Evolutionary conservation across 2,888 invertebrate genomes (phyloP).

Genomic region (Siphlonurus alternatus): DNA sequence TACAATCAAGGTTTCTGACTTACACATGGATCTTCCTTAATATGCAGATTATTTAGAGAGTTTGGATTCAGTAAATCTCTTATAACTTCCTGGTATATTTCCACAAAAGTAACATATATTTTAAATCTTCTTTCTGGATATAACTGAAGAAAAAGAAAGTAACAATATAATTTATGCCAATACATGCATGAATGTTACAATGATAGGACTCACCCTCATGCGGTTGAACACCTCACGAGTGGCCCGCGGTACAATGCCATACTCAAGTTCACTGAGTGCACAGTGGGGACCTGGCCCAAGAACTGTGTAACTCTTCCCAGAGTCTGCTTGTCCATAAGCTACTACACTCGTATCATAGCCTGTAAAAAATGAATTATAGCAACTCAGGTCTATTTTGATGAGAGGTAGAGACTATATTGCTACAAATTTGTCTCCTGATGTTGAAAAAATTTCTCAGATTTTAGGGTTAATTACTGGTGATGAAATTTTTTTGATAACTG

Average conservation of each 20-base stretch:
- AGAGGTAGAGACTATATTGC: too few species aligned
- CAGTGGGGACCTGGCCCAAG: conserved; percentile 48
- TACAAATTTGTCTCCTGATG: too few species aligned
- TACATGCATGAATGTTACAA: not conserved
- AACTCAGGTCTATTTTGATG: conserved; percentile 34
- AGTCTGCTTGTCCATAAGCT: conserved; percentile 25
- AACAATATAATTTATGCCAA: not conserved
- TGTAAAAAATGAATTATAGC: too few species aligned
- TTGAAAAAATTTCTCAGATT: too few species aligned
- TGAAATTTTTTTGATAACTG: too few species aligned
- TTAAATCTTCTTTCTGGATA: conserved; percentile 46
- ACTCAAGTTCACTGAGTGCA: conserved; percentile 45
- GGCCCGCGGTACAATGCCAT: conserved; percentile 53
- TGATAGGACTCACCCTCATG: conserved; percentile 22
- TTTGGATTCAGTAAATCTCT: conserved; percentile 34
- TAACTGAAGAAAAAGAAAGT: conserved; percentile 24
- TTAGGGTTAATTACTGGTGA: too few species aligned
- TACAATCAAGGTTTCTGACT: too few species aligned
- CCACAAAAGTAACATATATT: conserved; percentile 54
- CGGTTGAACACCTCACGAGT: conserved; percentile 52
- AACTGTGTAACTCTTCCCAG: conserved; percentile 56
- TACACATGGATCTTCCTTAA: conserved; percentile 14
- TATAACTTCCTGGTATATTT: conserved; percentile 49
- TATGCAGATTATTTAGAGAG: conserved; percentile 12
- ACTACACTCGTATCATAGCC: conserved; percentile 20